Percentiles rank a stretch among this genome's conserved stretches.
phyloP scores from a whole-genome alignment of 1,140 invertebrate species.

The Mylabris phalerata region DNA sequence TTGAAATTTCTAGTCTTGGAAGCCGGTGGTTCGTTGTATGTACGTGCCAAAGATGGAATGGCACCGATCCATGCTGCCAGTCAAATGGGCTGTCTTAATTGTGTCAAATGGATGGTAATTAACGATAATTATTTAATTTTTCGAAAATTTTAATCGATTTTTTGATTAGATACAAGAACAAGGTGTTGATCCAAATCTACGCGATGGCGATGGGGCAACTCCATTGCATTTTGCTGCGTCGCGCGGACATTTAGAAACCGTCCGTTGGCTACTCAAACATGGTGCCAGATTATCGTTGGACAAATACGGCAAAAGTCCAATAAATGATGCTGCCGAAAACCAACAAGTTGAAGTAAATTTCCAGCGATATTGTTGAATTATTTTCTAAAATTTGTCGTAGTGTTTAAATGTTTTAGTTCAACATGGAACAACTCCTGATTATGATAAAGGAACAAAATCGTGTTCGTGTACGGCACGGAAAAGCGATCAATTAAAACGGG shows the following conservation, averaged over 20 bases:
- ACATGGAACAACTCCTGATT: slow-evolving; percentile 60
- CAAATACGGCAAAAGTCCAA: slow-evolving; percentile 78
- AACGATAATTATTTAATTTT: background rate
- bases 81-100: slow-evolving; percentile 79
- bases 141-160: slow-evolving; percentile 2
- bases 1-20: slow-evolving; percentile 74
- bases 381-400: slow-evolving; percentile 42
- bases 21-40: slow-evolving; percentile 67
- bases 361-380: background rate
- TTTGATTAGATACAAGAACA: slow-evolving; percentile 68
- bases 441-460: slow-evolving; percentile 33
- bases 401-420: slow-evolving; percentile 70
- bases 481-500: slow-evolving; percentile 30
- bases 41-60: slow-evolving; percentile 81
- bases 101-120: slow-evolving; percentile 83
- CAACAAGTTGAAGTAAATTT: slow-evolving; percentile 73
- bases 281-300: slow-evolving; percentile 71
- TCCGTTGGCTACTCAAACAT: slow-evolving; percentile 74
- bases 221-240: slow-evolving; percentile 75
- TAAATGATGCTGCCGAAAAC: slow-evolving; percentile 84
- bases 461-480: slow-evolving; percentile 33
- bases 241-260: slow-evolving; percentile 69
- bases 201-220: slow-evolving; percentile 78
- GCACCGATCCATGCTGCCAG: slow-evolving; percentile 79
- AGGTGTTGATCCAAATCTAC: slow-evolving; percentile 71